Evolutionary conservation across 2,113 vertebrate genomes (phyloP), one percentile per base, ranked within the genome.

Genomic region (Helogale parvula): DNA sequence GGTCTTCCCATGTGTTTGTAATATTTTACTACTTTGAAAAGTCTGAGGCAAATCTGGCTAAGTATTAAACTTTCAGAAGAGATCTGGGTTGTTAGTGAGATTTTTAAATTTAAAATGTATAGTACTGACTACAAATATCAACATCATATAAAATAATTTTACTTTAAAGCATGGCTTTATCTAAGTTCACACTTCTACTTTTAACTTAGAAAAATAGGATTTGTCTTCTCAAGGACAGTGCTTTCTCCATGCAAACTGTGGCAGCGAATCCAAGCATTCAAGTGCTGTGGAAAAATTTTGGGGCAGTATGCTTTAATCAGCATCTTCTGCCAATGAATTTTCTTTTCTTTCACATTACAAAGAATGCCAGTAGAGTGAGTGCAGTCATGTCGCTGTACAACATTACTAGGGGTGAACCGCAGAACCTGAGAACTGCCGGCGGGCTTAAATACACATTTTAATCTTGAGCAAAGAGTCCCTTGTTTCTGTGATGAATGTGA

Each of bases 401-500:
- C 65, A 50, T 90, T 35, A 71, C 38, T 7, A 52, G 66, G 81
- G 92, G 76, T 69, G 95, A 97, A 86, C 97, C 97, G 60, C 97
- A 94, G 95, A 97, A 97, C 29, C 93, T 25, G 65, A 96, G 95
- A 74, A 79, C 76, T 23, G 33, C 38, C 15, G 21, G 47, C 38
- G 38, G 60, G 87, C 85, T 31, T 21, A 47, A 96, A 88, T 72
- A 50, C 45, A 63, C 45, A 35, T 93, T 88, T 92, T 57, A 74
- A 89, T 90, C 84, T 82, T 63, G n/a, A 96, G 81, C 60, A 80
- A 85, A 92, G 90, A 84, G 45, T 1, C 77, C 84, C 33, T 96
- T 92, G 84, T 93, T 96, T 96, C 81, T 76, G n/a, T 96, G 95
- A 97, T 96, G 88, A 88, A 95, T 96, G 29, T 83, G 72, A 96